Base-by-base conservation (phyloP, 2,888 invertebrate genomes). In the Drosophila mettleri region DNA sequence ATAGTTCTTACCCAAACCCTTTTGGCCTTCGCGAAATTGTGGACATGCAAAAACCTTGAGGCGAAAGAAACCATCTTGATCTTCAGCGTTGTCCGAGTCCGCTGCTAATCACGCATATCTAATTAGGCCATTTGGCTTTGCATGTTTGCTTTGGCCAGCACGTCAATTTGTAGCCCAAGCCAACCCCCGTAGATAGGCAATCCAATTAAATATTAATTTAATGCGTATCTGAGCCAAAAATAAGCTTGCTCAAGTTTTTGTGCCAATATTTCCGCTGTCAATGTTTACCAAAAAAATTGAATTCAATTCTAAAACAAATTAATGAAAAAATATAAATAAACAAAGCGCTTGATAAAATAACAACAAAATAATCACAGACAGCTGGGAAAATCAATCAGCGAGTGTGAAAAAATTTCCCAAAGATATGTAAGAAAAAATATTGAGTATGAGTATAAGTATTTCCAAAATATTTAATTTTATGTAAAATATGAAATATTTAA, bases 291-390 rank as follows among this genome's bases (percentile, higher is more conserved):
- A 51, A 54, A 54, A 55, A 69, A 58, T 57, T 38, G 22, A 71
- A 58, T 86, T 74, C 55, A 51, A 71, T 69, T 68, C 57, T 68
- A 69, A 63, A 55, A 45, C 66, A 75, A 68, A 69, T 76, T 71
- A 67, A 43, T 39, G 33, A 57, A 58, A 66, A 64, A 57, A 52
- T 24, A 29, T 66, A 74, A 86, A 86, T 75, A 86, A 83, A 84
- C 82, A 84, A 46, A 43, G 24, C 20, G 41, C 24, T 62, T 38
- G 57, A 60, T 65, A 67, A 62, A 62, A 39, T 27, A 59, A 29
- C 29, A 43, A n/a, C 14, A 24, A 33, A 39, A 43, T 43, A 53
- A 75, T 55, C 58, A 75, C 43, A 31, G 48, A 38, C 41, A 18
- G 54, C 22, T 49, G 3, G 20, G 16, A 22, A 38, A 57, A 63